Conservation (phyloP, 2,113 vertebrate species). For the Pseudorhombus dupliciocellatus region DNA sequence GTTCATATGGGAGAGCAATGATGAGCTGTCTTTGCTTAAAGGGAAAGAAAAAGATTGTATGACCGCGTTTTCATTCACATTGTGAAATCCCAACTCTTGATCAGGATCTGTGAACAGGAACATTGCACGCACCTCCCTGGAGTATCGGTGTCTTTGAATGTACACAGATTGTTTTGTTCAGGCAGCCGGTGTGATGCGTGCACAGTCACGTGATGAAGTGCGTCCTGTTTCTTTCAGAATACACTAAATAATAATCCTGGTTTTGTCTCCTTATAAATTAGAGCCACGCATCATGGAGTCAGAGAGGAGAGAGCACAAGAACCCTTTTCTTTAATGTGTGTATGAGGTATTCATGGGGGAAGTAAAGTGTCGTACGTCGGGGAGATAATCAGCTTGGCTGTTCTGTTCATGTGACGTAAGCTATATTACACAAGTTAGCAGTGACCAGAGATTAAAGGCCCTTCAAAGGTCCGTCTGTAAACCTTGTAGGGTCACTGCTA, state of each 20-base stretch:
- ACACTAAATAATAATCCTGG: no score
- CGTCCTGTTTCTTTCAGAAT: conserved; percentile 25
- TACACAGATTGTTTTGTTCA: background rate
- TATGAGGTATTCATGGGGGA: background rate
- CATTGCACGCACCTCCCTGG: background rate
- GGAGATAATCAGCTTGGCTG: no score
- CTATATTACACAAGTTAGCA: no score
- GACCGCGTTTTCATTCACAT: background rate
- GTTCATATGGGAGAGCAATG: background rate
- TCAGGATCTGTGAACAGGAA: background rate
- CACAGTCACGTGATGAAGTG: background rate
- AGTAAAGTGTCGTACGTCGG: background rate
- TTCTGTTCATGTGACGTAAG: no score
- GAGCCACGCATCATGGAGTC: background rate
- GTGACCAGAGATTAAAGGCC: no score
- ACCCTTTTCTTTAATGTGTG: background rate
- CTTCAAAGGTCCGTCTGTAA: no score
- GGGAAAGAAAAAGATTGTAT: background rate
- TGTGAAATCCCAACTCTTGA: background rate
- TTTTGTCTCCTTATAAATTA: background rate
- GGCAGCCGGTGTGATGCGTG: background rate
- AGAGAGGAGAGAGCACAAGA: background rate
- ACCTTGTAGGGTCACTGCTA: no score
- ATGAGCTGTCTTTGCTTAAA: background rate
- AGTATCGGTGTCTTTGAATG: background rate